Conservation (phyloP, 2,888 invertebrate genomes). For the Cataglyphis altisquamis region DNA sequence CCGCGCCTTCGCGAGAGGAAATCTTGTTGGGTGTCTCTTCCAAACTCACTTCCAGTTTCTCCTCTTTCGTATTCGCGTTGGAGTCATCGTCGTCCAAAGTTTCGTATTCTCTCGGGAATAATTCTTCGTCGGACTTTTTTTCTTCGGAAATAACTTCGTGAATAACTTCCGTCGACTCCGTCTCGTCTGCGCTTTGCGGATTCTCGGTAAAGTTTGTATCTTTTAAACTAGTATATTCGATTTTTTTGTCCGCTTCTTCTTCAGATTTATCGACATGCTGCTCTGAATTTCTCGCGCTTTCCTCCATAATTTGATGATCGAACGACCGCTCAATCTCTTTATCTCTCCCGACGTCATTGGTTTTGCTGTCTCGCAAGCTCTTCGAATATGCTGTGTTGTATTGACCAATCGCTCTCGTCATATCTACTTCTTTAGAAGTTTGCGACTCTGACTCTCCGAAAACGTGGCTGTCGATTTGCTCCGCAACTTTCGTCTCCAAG, state of each 20-base stretch:
- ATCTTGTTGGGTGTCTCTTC: slow-evolving; percentile 22
- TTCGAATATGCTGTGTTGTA: slow-evolving; percentile 59
- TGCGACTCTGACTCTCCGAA: slow-evolving; percentile 70
- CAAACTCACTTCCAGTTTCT: slow-evolving; percentile 32
- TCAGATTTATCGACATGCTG: background rate
- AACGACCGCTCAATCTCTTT: slow-evolving; percentile 28
- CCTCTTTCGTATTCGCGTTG: background rate
- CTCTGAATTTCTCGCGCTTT: background rate
- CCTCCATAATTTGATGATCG: slow-evolving; percentile 35
- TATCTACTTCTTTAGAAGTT: slow-evolving; percentile 72
- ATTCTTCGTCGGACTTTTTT: slow-evolving; percentile 30
- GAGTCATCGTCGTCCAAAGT: slow-evolving; percentile 50
- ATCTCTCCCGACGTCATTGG: slow-evolving; percentile 14
- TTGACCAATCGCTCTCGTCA: slow-evolving; percentile 63
- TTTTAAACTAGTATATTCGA: background rate
- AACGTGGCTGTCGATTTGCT: slow-evolving; percentile 67
- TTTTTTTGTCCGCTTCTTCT: background rate
- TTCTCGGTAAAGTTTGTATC: background rate
- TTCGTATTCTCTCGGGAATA: slow-evolving; percentile 42
- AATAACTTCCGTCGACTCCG: background rate
- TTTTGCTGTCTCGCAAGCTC: slow-evolving; percentile 47
- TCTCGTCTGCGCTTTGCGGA: background rate
- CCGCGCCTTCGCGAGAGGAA: slow-evolving; percentile 15
- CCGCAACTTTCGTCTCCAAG: slow-evolving; percentile 46
- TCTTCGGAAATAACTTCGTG: background rate